These are phyloP conservation scores for Drosophila equinoxialis DNA, from an alignment of 1,140 invertebrate species.

Conservation along the genomic window DNA sequence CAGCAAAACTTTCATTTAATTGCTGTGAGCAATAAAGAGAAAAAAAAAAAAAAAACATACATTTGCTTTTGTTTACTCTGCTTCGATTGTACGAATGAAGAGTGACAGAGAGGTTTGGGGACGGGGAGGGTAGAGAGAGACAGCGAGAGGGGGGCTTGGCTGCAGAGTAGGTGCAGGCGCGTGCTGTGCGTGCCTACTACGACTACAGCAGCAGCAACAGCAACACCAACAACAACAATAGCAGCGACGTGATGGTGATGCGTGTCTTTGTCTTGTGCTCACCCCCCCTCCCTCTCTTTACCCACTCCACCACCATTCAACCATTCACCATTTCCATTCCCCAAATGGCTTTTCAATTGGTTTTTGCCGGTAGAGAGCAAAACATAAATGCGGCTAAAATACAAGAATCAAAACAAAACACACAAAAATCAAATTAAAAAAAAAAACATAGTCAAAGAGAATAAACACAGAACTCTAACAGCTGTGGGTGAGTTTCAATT, in stretches of 20 bases:
- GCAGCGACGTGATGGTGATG: constrained; percentile 36
- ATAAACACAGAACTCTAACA: constrained; percentile 33
- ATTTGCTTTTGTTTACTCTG: constrained; percentile 75
- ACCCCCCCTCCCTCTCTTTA: neutral
- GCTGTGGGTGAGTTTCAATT: neutral
- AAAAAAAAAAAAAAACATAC: constrained; percentile 45
- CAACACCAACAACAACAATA: neutral
- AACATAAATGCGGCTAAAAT: constrained; percentile 70
- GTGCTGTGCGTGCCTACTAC: constrained; percentile 70
- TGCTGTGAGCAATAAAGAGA: constrained; percentile 58
- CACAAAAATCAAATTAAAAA: neutral
- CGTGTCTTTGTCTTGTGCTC: constrained; percentile 40
- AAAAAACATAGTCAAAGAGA: constrained; percentile 10
- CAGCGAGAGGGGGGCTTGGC: constrained; percentile 11
- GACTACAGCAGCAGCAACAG: constrained; percentile 24
- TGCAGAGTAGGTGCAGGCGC: constrained; percentile 42
- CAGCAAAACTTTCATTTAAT: constrained; percentile 80
- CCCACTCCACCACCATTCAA: constrained; percentile 11
- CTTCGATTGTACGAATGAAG: constrained; percentile 64
- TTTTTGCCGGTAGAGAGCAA: constrained; percentile 64
- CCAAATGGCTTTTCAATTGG: constrained; percentile 78
- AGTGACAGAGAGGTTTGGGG: neutral
- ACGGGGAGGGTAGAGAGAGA: constrained; percentile 1
- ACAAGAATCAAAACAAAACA: constrained; percentile 75
- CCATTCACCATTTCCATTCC: constrained; percentile 46